phyloP scores from a whole-genome alignment of 2,113 vertebrate species.

The Siniperca chuatsi region DNA sequence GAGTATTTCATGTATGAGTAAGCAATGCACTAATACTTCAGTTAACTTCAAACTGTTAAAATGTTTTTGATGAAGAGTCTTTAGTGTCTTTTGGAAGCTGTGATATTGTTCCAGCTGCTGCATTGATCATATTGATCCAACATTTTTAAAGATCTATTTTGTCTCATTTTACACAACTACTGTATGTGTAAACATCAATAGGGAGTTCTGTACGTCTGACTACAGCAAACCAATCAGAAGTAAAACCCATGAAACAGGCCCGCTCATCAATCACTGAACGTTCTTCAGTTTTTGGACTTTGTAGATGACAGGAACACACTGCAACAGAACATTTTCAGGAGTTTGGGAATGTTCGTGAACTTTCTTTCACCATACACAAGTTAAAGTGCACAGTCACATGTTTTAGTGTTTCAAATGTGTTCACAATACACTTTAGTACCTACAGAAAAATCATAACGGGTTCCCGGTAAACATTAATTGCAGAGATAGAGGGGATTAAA shows the following conservation, averaged over 20 bases:
- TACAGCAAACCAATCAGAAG: slow-evolving; percentile 7
- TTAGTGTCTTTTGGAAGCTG: not conserved
- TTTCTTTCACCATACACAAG: not conserved
- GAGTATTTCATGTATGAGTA: not conserved
- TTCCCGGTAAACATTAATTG: slow-evolving; percentile 25
- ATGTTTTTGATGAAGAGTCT: not conserved
- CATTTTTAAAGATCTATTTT: not conserved
- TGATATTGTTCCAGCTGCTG: slow-evolving; percentile 15
- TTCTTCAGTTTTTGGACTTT: not conserved
- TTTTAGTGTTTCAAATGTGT: slow-evolving; percentile 20
- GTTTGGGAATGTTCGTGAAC: not conserved
- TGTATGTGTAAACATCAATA: slow-evolving; percentile 40
- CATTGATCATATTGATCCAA: slow-evolving; percentile 30
- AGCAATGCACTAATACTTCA: not conserved
- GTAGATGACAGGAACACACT: not conserved
- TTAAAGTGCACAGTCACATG: slow-evolving; percentile 19
- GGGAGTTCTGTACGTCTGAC: not conserved
- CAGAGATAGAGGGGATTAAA: slow-evolving; percentile 14
- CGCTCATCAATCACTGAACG: slow-evolving; percentile 10
- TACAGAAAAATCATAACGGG: not conserved
- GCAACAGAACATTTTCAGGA: not conserved
- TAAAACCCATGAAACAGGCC: slow-evolving; percentile 3
- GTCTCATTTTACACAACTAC: not conserved
- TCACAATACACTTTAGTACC: not conserved
- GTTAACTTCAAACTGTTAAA: not conserved